Evolutionary conservation across 2,888 invertebrate species (phyloP), one percentile per base, ranked within the genome.

Genomic region (Podabrus alpinus): DNA sequence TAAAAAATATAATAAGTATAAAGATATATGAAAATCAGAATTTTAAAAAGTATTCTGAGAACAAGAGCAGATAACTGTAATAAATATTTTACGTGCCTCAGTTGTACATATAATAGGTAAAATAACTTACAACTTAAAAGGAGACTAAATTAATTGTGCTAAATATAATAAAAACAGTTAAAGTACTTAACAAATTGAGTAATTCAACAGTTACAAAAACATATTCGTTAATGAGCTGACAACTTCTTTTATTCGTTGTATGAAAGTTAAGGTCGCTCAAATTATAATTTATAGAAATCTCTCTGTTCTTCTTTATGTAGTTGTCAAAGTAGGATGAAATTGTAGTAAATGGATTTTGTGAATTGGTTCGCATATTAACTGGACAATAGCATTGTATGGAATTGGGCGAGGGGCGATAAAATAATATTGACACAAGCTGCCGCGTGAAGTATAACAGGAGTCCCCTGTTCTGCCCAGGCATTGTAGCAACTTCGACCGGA

Each of bases 341-440:
- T 16, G 15, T 59, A 17, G 67, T 72, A 75, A 75, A 75, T 75
- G 75, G 75, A 75, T 75, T 75, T 82, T 81, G 81, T 69, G 72
- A 75, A 75, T 75, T 72, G 75, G 72, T 67, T 72, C 59, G 72
- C 72, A 75, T 64, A 64, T 75, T 83, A 84, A 82, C 82, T 79
- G 84, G 84, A 84, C 84, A 84, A 84, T 83, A 81, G 80, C 78
- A 82, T 77, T 80, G 77, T 72, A 70, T 75, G 74, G 73, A 73
- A 77, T 67, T 72, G 78, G 73, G 72, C 78, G 80, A 79, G 84
- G 83, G 83, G 84, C 83, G 82, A 82, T 83, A 82, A 76, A 83
- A 85, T 83, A 86, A 86, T 86, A 85, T 85, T 86, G 84, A 85
- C 83, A 83, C 80, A 83, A 83, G 83, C 83, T 81, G 79, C 80